A percentile compares a stretch with the other conserved stretches of the same genome.
Evolutionary conservation across 1,140 invertebrate genomes (phyloP).

Genomic region (Pemphigus obesinymphae): DNA sequence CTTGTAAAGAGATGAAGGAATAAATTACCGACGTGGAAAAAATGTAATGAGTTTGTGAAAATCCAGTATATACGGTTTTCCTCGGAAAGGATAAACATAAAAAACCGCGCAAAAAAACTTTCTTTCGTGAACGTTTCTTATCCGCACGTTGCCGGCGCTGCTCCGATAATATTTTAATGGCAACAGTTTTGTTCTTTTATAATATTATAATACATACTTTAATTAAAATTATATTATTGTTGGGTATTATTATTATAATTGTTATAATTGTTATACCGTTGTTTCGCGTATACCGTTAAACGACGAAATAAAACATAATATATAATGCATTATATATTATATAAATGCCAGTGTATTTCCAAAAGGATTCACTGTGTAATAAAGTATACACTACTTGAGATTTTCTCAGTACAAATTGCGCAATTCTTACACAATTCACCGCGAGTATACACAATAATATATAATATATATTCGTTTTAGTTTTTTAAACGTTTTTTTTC

Average conservation of each 20-base stretch:
- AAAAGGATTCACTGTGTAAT: neutral
- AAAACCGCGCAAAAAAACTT: neutral
- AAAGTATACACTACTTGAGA: neutral
- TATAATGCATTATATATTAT: no score
- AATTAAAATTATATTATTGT: neutral
- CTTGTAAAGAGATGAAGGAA: neutral
- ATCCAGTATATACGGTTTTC: neutral
- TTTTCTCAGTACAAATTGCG: neutral
- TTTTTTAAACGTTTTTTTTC: no score
- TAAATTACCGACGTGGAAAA: neutral
- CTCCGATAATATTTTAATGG: constrained; percentile 15
- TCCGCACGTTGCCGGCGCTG: no score
- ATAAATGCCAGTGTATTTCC: neutral
- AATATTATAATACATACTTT: no score
- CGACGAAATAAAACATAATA: neutral
- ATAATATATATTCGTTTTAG: no score
- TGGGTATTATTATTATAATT: no score
- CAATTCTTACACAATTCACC: neutral
- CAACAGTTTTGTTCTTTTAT: neutral
- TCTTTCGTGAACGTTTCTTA: neutral
- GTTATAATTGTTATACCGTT: neutral
- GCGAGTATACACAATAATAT: no score
- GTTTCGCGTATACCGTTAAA: neutral
- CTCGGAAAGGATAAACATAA: no score
- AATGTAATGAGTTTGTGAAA: neutral